Percentiles rank a stretch among this genome's conserved stretches.
Evolutionary conservation across 2,113 vertebrate genomes (phyloP).

Genomic region (Saccopteryx bilineata): DNA sequence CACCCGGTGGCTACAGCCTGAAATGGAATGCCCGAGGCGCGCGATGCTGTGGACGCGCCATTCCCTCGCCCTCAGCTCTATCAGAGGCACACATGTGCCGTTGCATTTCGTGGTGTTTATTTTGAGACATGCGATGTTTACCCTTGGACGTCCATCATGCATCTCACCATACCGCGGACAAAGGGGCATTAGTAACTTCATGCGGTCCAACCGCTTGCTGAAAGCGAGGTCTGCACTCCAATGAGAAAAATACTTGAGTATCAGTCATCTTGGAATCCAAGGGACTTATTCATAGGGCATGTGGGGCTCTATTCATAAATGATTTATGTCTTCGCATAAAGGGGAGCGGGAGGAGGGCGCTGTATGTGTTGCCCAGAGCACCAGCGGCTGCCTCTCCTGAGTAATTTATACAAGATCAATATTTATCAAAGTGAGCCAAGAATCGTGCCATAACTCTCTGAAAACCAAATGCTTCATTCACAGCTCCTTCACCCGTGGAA

Average conservation of each 20-base stretch:
- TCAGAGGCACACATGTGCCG: constrained; percentile 68
- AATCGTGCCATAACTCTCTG: constrained; percentile 76
- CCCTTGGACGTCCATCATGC: constrained; percentile 79
- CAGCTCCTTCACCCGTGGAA: constrained; percentile 74
- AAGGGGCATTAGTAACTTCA: constrained; percentile 81
- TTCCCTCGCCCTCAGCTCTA: constrained; percentile 61
- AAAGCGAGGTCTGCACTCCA: constrained; percentile 78
- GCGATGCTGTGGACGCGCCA: constrained; percentile 70
- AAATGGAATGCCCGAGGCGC: constrained; percentile 64
- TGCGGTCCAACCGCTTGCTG: constrained; percentile 75
- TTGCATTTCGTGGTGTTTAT: constrained; percentile 79
- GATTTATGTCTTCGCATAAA: constrained; percentile 79
- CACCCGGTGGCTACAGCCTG: constrained; percentile 51
- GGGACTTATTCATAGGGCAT: constrained; percentile 83
- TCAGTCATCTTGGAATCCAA: constrained; percentile 84
- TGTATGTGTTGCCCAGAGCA: constrained; percentile 73
- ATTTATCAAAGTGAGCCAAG: constrained; percentile 84
- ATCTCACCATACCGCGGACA: constrained; percentile 77
- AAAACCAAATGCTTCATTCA: constrained; percentile 76
- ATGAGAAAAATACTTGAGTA: constrained; percentile 80
- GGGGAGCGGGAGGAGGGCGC: constrained; percentile 46
- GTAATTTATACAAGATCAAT: constrained; percentile 83
- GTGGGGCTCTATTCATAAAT: constrained; percentile 83
- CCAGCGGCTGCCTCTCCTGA: constrained; percentile 63
- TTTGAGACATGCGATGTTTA: constrained; percentile 75